Percentiles rank a stretch among this genome's conserved stretches.
phyloP scores from a whole-genome alignment of 2,797 vertebrate genomes.

The Poecilia picta region DNA sequence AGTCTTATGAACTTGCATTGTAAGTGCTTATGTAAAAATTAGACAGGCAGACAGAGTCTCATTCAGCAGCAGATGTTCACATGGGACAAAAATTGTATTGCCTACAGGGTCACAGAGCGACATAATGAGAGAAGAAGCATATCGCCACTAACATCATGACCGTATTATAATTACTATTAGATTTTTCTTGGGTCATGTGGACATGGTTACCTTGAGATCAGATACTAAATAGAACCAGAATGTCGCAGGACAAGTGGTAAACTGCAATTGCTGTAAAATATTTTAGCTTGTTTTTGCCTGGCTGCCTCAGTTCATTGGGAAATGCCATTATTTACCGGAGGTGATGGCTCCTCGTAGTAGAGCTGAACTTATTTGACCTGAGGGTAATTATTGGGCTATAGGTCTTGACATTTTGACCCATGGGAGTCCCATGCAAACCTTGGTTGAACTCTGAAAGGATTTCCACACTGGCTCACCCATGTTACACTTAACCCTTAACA shows the following conservation, averaged over 20 bases:
- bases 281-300: not conserved
- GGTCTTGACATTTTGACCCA: not conserved
- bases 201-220: not conserved
- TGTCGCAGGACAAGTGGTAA: not conserved
- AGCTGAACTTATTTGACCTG: not conserved
- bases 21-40: not conserved
- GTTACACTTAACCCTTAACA: not conserved
- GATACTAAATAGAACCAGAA: not conserved
- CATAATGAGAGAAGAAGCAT: not conserved
- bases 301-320: not conserved
- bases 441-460: not conserved
- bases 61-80: not conserved
- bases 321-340: not conserved
- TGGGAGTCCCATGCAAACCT: not conserved
- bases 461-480: not conserved
- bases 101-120: not conserved
- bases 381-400: not conserved
- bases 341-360: not conserved
- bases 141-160: not conserved
- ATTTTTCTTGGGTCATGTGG: not conserved
- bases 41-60: not conserved
- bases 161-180: not conserved
- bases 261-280: not conserved
- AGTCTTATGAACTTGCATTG: not conserved
- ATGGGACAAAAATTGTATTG: not conserved